These are phyloP conservation scores for Sinelater perroti DNA, from an alignment of 2,888 invertebrate species.

Conservation along the genomic window DNA sequence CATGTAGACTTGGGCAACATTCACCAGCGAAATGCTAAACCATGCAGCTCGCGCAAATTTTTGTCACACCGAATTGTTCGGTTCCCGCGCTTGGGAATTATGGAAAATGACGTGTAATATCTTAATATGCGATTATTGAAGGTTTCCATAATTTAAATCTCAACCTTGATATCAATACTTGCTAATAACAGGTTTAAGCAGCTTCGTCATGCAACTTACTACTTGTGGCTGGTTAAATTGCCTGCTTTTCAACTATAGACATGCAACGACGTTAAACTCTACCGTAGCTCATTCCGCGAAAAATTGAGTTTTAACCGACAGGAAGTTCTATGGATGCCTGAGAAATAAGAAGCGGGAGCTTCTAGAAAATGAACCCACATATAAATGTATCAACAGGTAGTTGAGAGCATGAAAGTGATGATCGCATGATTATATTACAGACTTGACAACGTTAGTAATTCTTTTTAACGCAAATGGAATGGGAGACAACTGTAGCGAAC, in stretches of 20 bases:
- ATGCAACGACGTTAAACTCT: constrained; percentile 5
- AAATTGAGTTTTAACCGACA: neutral
- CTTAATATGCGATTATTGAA: constrained; percentile 24
- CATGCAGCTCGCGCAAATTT: no score
- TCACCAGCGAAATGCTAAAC: no score
- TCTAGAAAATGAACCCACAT: constrained; percentile 24
- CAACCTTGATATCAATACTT: constrained; percentile 24
- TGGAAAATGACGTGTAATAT: constrained; percentile 19
- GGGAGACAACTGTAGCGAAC: no score
- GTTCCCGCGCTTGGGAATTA: no score
- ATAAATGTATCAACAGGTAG: constrained; percentile 31
- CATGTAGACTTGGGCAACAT: no score
- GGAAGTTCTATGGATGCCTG: constrained; percentile 19
- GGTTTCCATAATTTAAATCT: constrained; percentile 25
- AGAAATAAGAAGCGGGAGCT: constrained; percentile 3
- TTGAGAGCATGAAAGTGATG: no score
- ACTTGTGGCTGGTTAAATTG: constrained; percentile 25
- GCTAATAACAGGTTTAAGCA: constrained; percentile 28
- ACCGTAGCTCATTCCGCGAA: constrained; percentile 3
- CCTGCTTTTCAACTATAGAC: constrained; percentile 14
- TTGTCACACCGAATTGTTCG: no score
- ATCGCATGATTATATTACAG: no score
- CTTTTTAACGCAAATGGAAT: no score
- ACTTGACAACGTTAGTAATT: no score
- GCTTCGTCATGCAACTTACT: constrained; percentile 29